A percentile compares a stretch with the other conserved stretches of the same genome.
Conservation (phyloP, 2,888 invertebrate genomes). For the Argyresthia goedartella region DNA sequence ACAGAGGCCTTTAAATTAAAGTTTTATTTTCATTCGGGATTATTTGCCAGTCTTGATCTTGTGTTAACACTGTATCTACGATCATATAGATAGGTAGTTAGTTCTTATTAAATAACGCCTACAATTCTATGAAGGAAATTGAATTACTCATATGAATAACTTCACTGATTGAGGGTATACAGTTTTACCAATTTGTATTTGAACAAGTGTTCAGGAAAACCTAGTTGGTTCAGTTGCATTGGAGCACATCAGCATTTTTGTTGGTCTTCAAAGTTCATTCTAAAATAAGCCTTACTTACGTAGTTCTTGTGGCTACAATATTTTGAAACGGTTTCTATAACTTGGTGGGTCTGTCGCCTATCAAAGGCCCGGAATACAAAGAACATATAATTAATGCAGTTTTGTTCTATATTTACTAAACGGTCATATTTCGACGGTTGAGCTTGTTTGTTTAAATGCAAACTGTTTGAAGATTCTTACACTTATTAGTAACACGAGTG, state of each 20-base stretch:
- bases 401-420: background rate
- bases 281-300: background rate
- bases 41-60: background rate
- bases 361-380: conserved; percentile 3
- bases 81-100: background rate
- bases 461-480: no score
- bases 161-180: conserved; percentile 15
- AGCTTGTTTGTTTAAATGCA: background rate
- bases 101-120: background rate
- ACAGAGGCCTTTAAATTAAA: conserved; percentile 3
- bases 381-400: conserved; percentile 7
- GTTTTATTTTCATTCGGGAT: conserved; percentile 7
- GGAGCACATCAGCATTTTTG: background rate
- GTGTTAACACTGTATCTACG: background rate
- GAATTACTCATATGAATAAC: conserved; percentile 15
- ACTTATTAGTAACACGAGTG: no score
- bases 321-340: background rate
- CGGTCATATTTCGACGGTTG: background rate
- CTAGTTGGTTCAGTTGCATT: conserved; percentile 22
- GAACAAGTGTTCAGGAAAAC: conserved; percentile 25
- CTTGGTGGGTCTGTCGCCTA: background rate
- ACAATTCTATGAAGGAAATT: background rate
- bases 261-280: background rate
- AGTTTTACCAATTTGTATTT: conserved; percentile 19
- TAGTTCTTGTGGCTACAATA: background rate